These are phyloP conservation scores for Pollicipes pollicipes DNA, from an alignment of 1,140 invertebrate genomes.

Conservation along the genomic window DNA sequence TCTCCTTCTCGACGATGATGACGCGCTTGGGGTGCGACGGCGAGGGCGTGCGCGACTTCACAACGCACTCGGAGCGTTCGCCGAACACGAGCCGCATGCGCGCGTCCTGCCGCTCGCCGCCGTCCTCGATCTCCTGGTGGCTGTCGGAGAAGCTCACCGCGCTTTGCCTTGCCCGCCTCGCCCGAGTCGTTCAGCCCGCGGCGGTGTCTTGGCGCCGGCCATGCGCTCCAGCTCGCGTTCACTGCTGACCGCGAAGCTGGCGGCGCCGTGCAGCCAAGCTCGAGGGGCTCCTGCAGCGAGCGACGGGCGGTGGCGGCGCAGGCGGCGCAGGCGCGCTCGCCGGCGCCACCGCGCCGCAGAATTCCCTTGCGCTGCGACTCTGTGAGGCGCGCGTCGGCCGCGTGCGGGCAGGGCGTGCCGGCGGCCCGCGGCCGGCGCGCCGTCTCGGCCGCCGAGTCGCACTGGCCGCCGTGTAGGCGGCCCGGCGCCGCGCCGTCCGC, in stretches of 20 bases:
- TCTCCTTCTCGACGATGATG: constrained; percentile 13
- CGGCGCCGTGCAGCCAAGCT: neutral
- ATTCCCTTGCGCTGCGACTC: neutral
- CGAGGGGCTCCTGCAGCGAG: neutral
- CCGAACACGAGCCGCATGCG: neutral
- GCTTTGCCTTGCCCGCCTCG: neutral
- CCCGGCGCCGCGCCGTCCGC: neutral
- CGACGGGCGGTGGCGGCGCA: neutral
- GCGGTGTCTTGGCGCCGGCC: neutral
- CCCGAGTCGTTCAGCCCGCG: neutral
- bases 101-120: neutral
- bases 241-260: neutral
- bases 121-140: neutral
- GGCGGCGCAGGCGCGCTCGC: neutral
- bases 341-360: neutral
- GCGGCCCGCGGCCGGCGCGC: no score
- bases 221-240: neutral
- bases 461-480: neutral
- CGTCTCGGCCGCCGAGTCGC: neutral
- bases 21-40: neutral
- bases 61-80: neutral
- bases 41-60: neutral
- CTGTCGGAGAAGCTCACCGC: neutral
- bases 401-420: neutral
- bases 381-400: neutral